phyloP scores from a whole-genome alignment of 2,797 vertebrate genomes.

The Sebastes baramenuke region DNA sequence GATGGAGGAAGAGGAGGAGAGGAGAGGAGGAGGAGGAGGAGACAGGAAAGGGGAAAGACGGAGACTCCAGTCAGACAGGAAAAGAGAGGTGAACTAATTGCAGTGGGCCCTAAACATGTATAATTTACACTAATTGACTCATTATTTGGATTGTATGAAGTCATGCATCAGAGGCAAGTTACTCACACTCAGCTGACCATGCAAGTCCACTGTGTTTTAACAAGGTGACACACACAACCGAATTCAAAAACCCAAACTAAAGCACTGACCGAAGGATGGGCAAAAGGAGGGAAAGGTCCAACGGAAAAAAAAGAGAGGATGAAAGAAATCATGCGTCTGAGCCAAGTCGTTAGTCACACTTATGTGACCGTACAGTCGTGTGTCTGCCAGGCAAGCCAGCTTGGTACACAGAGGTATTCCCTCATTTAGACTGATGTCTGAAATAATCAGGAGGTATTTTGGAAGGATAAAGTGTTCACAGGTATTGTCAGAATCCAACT shows the following conservation, averaged over 20 bases:
- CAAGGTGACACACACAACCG: slow-evolving; percentile 34
- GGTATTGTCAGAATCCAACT: slow-evolving; percentile 6
- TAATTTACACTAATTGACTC: slow-evolving; percentile 78
- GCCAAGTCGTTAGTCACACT: slow-evolving; percentile 63
- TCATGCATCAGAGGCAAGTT: slow-evolving; percentile 71
- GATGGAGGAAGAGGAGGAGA: neutral
- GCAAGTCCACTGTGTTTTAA: slow-evolving; percentile 48
- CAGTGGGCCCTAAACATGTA: slow-evolving; percentile 65
- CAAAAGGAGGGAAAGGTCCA: neutral
- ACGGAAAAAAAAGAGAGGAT: neutral
- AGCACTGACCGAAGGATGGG: slow-evolving; percentile 23
- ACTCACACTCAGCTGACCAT: slow-evolving; percentile 61
- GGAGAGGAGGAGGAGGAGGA: neutral
- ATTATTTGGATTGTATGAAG: slow-evolving; percentile 75
- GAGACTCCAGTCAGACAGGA: slow-evolving; percentile 36
- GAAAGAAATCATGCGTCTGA: slow-evolving; percentile 27
- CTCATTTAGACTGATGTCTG: slow-evolving; percentile 42
- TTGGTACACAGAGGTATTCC: slow-evolving; percentile 43
- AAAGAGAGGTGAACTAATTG: slow-evolving; percentile 66
- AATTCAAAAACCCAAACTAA: slow-evolving; percentile 13
- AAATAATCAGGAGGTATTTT: slow-evolving; percentile 23
- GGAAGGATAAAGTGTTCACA: slow-evolving; percentile 12
- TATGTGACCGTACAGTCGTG: slow-evolving; percentile 27
- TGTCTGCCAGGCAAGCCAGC: slow-evolving; percentile 37
- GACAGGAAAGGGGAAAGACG: slow-evolving; percentile 27